These are phyloP conservation scores for Silurus lanzhouensis DNA, from an alignment of 2,797 vertebrate genomes.

Conservation along the genomic window DNA sequence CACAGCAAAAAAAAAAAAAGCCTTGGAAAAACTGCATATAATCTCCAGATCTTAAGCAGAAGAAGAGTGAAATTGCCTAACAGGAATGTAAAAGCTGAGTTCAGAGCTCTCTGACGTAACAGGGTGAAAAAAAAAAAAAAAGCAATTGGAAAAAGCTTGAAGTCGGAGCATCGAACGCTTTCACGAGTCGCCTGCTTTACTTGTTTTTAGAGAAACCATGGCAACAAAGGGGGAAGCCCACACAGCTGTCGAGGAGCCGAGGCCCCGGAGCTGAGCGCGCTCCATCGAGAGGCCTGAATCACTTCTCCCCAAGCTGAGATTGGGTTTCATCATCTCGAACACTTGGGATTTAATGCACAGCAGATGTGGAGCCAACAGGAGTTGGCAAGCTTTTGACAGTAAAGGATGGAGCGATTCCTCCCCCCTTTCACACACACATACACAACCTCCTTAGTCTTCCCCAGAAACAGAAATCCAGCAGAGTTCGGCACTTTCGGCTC, in stretches of 20 bases:
- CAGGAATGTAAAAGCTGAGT: conserved; percentile 37
- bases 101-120: conserved; percentile 55
- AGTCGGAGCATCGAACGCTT: conserved; percentile 52
- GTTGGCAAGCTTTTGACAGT: conserved; percentile 62
- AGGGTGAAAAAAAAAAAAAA: conserved; percentile 49
- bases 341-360: conserved; percentile 70
- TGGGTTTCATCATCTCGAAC: conserved; percentile 73
- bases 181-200: conserved; percentile 61
- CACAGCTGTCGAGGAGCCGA: conserved; percentile 72
- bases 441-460: conserved; percentile 27
- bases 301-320: conserved; percentile 62
- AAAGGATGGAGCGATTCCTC: conserved; percentile 55
- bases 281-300: conserved; percentile 62
- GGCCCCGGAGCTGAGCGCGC: conserved; percentile 52
- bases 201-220: conserved; percentile 70
- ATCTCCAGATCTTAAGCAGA: conserved; percentile 44
- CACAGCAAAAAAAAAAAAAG: not conserved
- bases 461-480: conserved; percentile 19
- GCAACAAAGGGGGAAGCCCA: conserved; percentile 76
- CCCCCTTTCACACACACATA: conserved; percentile 37
- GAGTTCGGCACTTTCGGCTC: conserved; percentile 4
- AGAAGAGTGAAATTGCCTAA: conserved; percentile 41
- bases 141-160: conserved; percentile 46
- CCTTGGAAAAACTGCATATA: not conserved
- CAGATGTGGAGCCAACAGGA: conserved; percentile 73